Conservation (phyloP, 2,888 invertebrate species). For the Yponomeuta evonymella region DNA sequence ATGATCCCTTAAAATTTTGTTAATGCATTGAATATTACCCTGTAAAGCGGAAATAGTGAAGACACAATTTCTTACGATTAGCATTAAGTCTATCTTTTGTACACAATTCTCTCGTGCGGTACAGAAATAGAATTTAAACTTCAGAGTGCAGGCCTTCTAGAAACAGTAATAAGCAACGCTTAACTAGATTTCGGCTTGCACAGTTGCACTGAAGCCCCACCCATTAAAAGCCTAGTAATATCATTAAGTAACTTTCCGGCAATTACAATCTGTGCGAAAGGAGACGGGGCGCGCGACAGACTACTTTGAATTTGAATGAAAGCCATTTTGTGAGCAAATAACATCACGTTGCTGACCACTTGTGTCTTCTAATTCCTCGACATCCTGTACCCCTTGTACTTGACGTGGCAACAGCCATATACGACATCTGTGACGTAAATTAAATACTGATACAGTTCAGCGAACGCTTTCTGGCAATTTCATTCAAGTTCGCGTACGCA, state of each 20-base stretch:
- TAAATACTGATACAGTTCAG: constrained; percentile 10
- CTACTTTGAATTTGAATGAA: constrained; percentile 33
- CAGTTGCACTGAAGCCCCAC: constrained; percentile 9
- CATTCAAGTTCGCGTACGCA: neutral
- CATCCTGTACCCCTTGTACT: neutral
- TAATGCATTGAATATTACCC: too few relatives aligned
- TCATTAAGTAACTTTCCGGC: constrained; percentile 27
- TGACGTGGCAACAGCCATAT: neutral
- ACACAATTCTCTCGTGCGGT: too few relatives aligned
- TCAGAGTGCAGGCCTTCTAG: neutral
- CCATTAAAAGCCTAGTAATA: constrained; percentile 15
- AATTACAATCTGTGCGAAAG: constrained; percentile 30
- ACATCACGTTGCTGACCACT: neutral
- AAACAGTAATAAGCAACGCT: neutral
- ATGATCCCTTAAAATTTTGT: too few relatives aligned
- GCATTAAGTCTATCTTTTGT: too few relatives aligned
- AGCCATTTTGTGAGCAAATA: constrained; percentile 23
- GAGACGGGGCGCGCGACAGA: constrained; percentile 25
- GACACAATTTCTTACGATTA: too few relatives aligned
- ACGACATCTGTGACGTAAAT: constrained; percentile 6
- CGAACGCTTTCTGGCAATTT: neutral
- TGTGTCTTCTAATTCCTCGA: constrained; percentile 4
- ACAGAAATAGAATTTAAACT: neutral
- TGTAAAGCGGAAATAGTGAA: too few relatives aligned
- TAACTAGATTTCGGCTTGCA: neutral